Percentiles rank a stretch among this genome's conserved stretches.
Conservation (phyloP, 1,140 invertebrate genomes). For the Lerema accius region DNA sequence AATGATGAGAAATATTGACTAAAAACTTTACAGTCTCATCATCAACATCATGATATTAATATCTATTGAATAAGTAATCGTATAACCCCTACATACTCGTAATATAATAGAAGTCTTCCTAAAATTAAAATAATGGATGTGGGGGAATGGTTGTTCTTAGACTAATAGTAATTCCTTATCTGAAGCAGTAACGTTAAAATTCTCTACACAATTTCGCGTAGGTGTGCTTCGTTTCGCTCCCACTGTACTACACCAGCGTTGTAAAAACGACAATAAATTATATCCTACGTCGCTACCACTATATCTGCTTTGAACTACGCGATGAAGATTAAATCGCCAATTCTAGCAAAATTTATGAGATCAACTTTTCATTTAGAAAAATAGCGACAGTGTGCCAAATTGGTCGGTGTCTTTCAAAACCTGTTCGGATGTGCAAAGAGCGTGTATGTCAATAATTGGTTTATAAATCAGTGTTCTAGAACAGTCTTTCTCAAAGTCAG, state of each 20-base stretch:
- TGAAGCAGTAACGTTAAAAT: too few relatives aligned
- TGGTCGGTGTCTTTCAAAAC: constrained; percentile 34
- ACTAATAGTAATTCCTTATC: too few relatives aligned
- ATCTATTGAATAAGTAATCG: too few relatives aligned
- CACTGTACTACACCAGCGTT: constrained; percentile 20
- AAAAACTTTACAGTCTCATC: too few relatives aligned
- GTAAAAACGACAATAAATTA: constrained; percentile 28
- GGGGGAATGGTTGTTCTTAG: too few relatives aligned
- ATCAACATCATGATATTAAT: too few relatives aligned
- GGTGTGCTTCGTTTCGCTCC: too few relatives aligned
- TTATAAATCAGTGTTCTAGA: constrained; percentile 35
- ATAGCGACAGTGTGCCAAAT: constrained; percentile 41
- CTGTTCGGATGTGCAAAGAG: constrained; percentile 10
- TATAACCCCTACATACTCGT: too few relatives aligned
- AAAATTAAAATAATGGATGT: too few relatives aligned
- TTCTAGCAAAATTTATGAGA: constrained; percentile 49
- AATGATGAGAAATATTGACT: too few relatives aligned
- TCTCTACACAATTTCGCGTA: too few relatives aligned
- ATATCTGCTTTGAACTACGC: constrained; percentile 35
- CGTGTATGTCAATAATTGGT: constrained; percentile 33
- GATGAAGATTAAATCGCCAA: constrained; percentile 34
- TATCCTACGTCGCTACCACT: constrained; percentile 19
- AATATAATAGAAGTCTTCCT: too few relatives aligned
- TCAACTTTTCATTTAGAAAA: constrained; percentile 47
- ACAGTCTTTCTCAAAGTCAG: constrained; percentile 1